Base-by-base conservation (phyloP, 2,888 invertebrate species). In the Chrysolina americana region DNA sequence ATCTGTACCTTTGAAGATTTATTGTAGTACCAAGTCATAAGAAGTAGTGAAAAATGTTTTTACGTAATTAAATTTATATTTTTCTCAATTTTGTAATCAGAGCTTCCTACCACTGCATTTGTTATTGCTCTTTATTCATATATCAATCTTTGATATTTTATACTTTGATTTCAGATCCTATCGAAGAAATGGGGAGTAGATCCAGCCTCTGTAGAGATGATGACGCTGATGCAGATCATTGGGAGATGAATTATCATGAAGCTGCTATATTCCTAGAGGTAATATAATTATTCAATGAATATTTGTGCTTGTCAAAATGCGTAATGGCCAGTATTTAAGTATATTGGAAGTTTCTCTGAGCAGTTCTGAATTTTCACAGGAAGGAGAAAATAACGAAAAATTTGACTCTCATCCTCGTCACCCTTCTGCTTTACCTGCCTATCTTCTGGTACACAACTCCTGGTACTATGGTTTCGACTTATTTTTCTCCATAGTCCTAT, bases 241-340 rank as follows among this genome's bases (percentile, higher is more conserved):
- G 96, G 96, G 94, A 95, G 88, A 94, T 96, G 93, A 96, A 96
- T 87, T 96, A 96, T 86, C 95, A 95, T 83, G 96, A 96, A 85
- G 95, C 96, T 17, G 94, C 96, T 65, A 96, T 96, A 83, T 96
- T 94, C 88, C 89, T 96, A 82, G 95, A 95, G 91, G 94, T 94
- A 28, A 28, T 28, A 28, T 28, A 28, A 28, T 28, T 28, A 28
- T 28, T 28, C 5, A 28, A 28, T 28, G 5, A 28, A 28, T 3
- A 28, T 3, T 28, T 28, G 28, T 28, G n/a, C n/a, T n/a, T n/a
- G n/a, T n/a, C 28, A 28, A 28, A 2, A 28, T 28, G 5, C 28
- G 28, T 3, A 28, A 28, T 36, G 36, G 36, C 8, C 36, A 36
- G 23, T 59, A 19, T 21, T 11, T 28, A 23, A 11, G 23, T 23